Conservation (phyloP, 2,888 invertebrate genomes). For the Epiblema foenella region DNA sequence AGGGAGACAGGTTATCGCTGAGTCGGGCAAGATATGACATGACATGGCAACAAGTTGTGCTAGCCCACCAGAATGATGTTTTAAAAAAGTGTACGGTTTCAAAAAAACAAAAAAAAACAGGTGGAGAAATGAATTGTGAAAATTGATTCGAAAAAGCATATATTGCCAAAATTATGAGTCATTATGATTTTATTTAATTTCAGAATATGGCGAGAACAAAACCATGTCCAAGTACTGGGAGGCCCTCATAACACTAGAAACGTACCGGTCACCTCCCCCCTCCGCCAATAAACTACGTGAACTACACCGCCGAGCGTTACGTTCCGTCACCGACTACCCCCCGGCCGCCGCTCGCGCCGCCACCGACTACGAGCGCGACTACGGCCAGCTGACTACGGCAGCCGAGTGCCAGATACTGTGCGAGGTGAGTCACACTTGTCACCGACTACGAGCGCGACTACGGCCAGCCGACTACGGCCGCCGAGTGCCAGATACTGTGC, state of each 20-base stretch:
- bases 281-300: conserved; percentile 67
- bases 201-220: conserved; percentile 84
- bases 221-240: conserved; percentile 84
- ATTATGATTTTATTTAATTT: not conserved
- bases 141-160: no score
- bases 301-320: conserved; percentile 68
- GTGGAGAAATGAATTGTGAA: no score
- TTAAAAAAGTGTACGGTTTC: no score
- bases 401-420: conserved; percentile 78
- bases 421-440: conserved; percentile 50
- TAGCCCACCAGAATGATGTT: no score
- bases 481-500: conserved; percentile 77
- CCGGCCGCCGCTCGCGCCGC: conserved; percentile 90
- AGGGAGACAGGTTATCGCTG: no score
- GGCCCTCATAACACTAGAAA: conserved; percentile 79
- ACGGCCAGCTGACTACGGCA: conserved; percentile 87
- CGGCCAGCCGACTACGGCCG: conserved; percentile 88
- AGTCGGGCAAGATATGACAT: no score
- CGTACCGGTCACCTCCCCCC: conserved; percentile 57
- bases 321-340: conserved; percentile 87
- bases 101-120: no score
- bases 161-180: no score
- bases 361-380: conserved; percentile 93
- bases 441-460: conserved; percentile 58
- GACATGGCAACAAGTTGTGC: no score